Evolutionary conservation across 2,888 invertebrate species (phyloP).

Genomic region (Aquatica leii): DNA sequence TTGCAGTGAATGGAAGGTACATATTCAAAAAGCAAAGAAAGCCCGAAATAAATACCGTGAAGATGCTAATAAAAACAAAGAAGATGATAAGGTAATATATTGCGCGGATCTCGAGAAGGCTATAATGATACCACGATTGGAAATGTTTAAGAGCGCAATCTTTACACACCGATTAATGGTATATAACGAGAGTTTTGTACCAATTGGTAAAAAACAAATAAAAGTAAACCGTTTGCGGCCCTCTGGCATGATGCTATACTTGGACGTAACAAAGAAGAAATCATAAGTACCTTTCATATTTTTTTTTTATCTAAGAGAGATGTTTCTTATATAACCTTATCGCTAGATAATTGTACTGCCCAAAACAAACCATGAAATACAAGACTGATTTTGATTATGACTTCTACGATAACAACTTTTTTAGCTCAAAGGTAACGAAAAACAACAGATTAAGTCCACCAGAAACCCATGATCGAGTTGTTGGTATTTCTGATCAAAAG

Average conservation of each 20-base stretch:
- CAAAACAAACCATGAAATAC: slow-evolving; percentile 38
- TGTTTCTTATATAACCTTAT: neutral
- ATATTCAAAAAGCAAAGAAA: slow-evolving; percentile 21
- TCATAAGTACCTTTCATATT: slow-evolving; percentile 13
- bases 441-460: neutral
- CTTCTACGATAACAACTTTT: neutral
- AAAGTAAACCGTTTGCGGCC: slow-evolving; percentile 10
- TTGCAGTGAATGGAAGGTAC: slow-evolving; percentile 24
- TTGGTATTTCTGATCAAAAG: neutral
- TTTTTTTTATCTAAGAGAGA: slow-evolving; percentile 12
- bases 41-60: slow-evolving; percentile 19
- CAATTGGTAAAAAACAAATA: slow-evolving; percentile 11
- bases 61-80: slow-evolving; percentile 12
- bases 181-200: slow-evolving; percentile 24
- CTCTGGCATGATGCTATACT: slow-evolving; percentile 14
- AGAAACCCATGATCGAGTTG: neutral
- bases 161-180: slow-evolving; percentile 18
- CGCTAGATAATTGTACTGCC: slow-evolving; percentile 36
- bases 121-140: slow-evolving; percentile 23
- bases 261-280: slow-evolving; percentile 6
- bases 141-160: slow-evolving; percentile 19
- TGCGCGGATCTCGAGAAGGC: slow-evolving; percentile 32
- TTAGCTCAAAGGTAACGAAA: neutral
- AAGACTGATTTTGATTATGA: slow-evolving; percentile 7
- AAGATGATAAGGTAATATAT: slow-evolving; percentile 20